Base-by-base conservation (phyloP, 2,113 vertebrate genomes). In the Lichenostomus cassidix region DNA sequence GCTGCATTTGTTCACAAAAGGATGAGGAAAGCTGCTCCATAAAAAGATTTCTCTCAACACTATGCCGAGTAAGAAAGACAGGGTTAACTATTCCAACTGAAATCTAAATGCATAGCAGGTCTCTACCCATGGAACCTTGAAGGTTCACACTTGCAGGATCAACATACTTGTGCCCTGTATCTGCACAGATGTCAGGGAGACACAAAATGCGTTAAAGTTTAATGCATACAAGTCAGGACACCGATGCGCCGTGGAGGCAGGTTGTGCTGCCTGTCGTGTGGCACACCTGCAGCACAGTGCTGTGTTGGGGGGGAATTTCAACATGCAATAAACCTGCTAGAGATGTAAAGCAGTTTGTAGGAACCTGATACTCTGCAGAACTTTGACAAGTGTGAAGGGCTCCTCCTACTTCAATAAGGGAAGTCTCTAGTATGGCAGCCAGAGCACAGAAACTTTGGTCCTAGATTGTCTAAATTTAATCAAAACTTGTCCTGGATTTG, bases 181-280 rank as follows among this genome's bases (percentile, higher is more conserved):
- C 64, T 77, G 22, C 10, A 2, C 8, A 8, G 44, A 64, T 52
- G 50, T 41, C 0, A 1, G 49, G 42, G 52, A 76, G 71, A 64
- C 29, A 64, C 24, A 33, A 82, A 89, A 82, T 20, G 18, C 56
- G 39, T 27, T 63, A 12, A 42, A 64, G 27, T 47, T 50, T 64
- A 33, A 62, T 58, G 41, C 10, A 19, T 2, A 2, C 2, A 3
- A 52, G 49, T 35, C 62, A 60, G 46, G 53, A 35, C 49, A n/a
- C 4, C 0, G 1, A 22, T 15, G 67, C 0, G 0, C 29, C 0
- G 1, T 14, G 35, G 12, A 15, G 4, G 28, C 71, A 83, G n/a
- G 31, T 5, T 52, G 59, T 67, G 67, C 25, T 76, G 52, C 11
- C 5, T 44, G 46, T 69, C 68, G 41, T 53, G 50, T 62, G n/a